A percentile compares a stretch with the other conserved stretches of the same genome.
phyloP scores from a whole-genome alignment of 2,888 invertebrate species.

The Drosophila macrospina region DNA sequence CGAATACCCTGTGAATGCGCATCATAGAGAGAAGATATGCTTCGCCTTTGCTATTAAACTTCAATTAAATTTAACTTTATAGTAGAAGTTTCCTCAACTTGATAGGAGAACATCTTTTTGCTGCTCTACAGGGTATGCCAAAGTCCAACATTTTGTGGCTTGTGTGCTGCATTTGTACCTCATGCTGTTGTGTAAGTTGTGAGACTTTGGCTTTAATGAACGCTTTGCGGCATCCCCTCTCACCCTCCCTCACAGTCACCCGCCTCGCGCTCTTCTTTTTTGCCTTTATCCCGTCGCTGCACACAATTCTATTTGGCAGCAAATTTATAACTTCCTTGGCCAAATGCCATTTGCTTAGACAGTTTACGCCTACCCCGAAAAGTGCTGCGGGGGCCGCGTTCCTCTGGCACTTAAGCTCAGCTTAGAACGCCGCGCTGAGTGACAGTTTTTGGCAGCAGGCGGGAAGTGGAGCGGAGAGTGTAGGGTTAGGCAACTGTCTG shows the following conservation, averaged over 20 bases:
- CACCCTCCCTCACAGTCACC: neutral
- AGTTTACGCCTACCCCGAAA: slow-evolving; percentile 75
- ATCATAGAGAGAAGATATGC: neutral
- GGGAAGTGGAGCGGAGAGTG: neutral
- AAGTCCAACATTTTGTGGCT: neutral
- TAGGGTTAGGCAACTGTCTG: slow-evolving; percentile 5
- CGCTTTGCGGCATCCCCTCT: slow-evolving; percentile 61
- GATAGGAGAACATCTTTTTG: too few species aligned
- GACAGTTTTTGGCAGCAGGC: slow-evolving; percentile 37
- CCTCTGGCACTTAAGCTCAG: slow-evolving; percentile 63
- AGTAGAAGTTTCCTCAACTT: too few species aligned
- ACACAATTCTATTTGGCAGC: slow-evolving; percentile 76
- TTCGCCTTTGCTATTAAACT: too few species aligned
- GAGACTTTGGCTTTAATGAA: slow-evolving; percentile 73
- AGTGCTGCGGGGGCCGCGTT: slow-evolving; percentile 52
- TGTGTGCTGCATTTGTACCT: slow-evolving; percentile 20
- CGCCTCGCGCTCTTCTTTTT: neutral
- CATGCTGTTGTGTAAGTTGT: slow-evolving; percentile 52
- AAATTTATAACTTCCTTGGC: slow-evolving; percentile 79
- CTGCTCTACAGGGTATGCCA: slow-evolving; percentile 11
- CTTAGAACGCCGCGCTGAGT: slow-evolving; percentile 66
- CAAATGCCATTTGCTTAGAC: slow-evolving; percentile 79
- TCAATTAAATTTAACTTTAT: too few species aligned
- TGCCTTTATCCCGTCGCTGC: slow-evolving; percentile 21
- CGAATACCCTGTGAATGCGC: slow-evolving; percentile 39